phyloP scores from a whole-genome alignment of 2,888 invertebrate species.

The Drosophila melanosoma region DNA sequence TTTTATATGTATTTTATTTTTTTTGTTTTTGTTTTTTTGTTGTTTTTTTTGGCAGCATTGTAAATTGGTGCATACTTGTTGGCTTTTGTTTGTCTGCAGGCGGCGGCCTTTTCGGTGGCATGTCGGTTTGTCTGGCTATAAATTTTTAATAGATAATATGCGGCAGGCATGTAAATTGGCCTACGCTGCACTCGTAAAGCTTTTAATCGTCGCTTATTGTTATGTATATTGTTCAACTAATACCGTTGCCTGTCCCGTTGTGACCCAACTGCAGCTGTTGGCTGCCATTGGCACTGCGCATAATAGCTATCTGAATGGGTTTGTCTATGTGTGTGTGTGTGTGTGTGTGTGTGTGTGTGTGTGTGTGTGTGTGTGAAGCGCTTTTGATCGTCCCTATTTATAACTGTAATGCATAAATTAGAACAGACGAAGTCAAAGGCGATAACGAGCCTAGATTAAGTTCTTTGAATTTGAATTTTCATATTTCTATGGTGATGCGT shows the following conservation, averaged over 20 bases:
- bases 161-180: conserved; percentile 78
- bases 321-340: conserved; percentile 4
- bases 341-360: conserved; percentile 14
- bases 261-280: conserved; percentile 33
- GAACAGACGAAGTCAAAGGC: conserved; percentile 62
- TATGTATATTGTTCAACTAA: conserved; percentile 78
- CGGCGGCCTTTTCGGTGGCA: conserved; percentile 53
- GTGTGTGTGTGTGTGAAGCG: conserved; percentile 2
- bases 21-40: conserved; percentile 24
- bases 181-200: conserved; percentile 65
- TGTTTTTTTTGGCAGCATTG: conserved; percentile 60
- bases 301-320: conserved; percentile 47
- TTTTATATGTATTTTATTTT: background rate
- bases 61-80: conserved; percentile 82
- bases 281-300: conserved; percentile 43
- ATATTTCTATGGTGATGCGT: conserved; percentile 22
- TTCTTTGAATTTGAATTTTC: conserved; percentile 40
- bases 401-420: conserved; percentile 77
- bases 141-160: conserved; percentile 82
- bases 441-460: conserved; percentile 49
- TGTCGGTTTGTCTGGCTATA: conserved; percentile 72
- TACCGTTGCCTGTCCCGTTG: conserved; percentile 39
- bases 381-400: conserved; percentile 46
- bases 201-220: conserved; percentile 81
- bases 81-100: conserved; percentile 74